Evolutionary conservation across 2,888 invertebrate genomes (phyloP), one percentile per base, ranked within the genome.

Genomic region (Drosophila picticornis): DNA sequence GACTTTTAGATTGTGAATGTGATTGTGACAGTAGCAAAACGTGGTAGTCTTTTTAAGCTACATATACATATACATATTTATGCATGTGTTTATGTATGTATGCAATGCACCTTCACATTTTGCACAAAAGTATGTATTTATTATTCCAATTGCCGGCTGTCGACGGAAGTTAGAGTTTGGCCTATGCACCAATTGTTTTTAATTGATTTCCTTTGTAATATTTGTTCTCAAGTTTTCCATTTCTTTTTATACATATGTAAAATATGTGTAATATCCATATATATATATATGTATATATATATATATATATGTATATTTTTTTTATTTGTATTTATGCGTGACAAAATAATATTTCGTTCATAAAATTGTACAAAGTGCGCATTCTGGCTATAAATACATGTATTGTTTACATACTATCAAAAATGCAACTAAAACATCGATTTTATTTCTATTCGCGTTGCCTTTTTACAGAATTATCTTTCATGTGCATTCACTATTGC

Each of bases 311-410:
- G n/a, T 40, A 11, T 43, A 0, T 13, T 22, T n/a, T 51, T 0
- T 32, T 32, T 22, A 19, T 79, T 72, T 19, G 29, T 43, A 22
- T 60, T 53, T 64, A 43, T 69, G 65, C 80, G 72, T 74, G 70
- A 43, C 60, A 64, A 80, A 84, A 83, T 73, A 74, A 80, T 77
- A 75, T 38, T 40, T 73, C 29, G 40, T 56, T 65, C 60, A 59
- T 67, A 76, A 83, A 92, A 86, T 87, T 87, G 81, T 90, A 84
- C 84, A 88, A 90, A 88, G 91, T 91, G 92, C 89, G 68, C 59
- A 61, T 73, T 75, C 61, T 60, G 48, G 43, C 58, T 70, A 36
- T 56, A 51, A 52, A 70, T 63, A 66, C 65, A 65, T 75, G 43
- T 66, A 67, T 66, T 59, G 64, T 61, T 83, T 77, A 69, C 77